These are phyloP conservation scores for Pediacus dermestoides DNA, from an alignment of 2,888 invertebrate genomes.

Conservation along the genomic window DNA sequence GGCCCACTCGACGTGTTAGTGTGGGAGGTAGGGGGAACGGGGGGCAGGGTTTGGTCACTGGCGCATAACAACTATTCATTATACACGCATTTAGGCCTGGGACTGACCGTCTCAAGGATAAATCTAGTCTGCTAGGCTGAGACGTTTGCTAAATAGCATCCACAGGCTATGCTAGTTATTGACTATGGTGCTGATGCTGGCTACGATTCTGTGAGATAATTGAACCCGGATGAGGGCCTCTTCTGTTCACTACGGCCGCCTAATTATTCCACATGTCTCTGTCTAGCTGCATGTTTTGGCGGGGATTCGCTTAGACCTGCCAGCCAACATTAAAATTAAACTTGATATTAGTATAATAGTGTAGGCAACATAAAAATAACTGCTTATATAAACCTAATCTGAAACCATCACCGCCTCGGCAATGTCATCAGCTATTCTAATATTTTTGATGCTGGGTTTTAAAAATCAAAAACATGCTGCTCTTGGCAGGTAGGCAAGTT, in stretches of 20 bases:
- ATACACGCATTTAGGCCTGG: slow-evolving; percentile 45
- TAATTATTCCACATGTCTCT: slow-evolving; percentile 4
- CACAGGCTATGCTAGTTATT: too few relatives aligned
- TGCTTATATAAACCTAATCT: too few relatives aligned
- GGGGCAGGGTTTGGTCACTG: slow-evolving; percentile 42
- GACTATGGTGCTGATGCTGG: slow-evolving; percentile 19
- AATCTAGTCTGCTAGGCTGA: slow-evolving; percentile 41
- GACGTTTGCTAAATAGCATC: too few relatives aligned
- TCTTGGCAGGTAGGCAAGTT: too few relatives aligned
- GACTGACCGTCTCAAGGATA: slow-evolving; percentile 49
- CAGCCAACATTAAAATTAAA: slow-evolving; percentile 2
- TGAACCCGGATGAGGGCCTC: slow-evolving; percentile 31
- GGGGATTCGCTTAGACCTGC: slow-evolving; percentile 1
- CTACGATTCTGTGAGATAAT: slow-evolving; percentile 15
- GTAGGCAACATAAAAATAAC: too few relatives aligned
- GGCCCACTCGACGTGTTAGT: slow-evolving; percentile 22
- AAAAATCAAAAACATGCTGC: too few relatives aligned
- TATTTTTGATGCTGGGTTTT: too few relatives aligned
- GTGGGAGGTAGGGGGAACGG: slow-evolving; percentile 14
- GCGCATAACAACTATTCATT: slow-evolving; percentile 44
- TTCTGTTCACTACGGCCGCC: too few relatives aligned
- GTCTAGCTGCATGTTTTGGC: slow-evolving; percentile 5
- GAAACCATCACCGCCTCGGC: too few relatives aligned
- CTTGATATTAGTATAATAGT: too few relatives aligned
- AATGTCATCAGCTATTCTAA: too few relatives aligned